Evolutionary conservation across 2,797 vertebrate genomes (phyloP).

Genomic region (Amblyraja radiata): DNA sequence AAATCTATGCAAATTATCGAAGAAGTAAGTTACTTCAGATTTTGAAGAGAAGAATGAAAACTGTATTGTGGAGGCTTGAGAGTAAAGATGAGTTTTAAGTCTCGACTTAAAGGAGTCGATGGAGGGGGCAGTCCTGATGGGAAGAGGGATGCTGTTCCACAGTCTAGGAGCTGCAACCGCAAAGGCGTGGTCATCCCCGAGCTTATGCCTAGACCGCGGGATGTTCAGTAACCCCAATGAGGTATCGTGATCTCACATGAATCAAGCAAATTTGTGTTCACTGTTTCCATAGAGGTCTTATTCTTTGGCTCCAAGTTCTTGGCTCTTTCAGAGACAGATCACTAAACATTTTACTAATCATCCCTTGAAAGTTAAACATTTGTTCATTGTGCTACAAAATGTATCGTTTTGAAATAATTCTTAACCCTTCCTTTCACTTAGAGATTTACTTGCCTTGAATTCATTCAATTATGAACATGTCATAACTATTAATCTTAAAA

Average conservation of each 20-base stretch:
- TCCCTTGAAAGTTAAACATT: background rate
- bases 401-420: background rate
- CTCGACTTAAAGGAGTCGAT: too few species aligned
- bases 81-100: too few species aligned
- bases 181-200: too few species aligned
- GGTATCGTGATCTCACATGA: background rate
- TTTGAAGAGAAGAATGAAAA: background rate
- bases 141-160: too few species aligned
- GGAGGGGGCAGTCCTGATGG: too few species aligned
- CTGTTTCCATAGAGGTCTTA: background rate
- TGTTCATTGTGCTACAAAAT: background rate
- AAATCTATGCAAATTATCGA: background rate
- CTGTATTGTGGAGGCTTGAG: background rate
- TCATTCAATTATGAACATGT: background rate
- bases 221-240: background rate
- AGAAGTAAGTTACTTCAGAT: background rate
- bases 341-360: background rate
- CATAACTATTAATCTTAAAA: background rate
- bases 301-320: background rate
- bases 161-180: too few species aligned
- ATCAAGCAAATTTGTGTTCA: background rate
- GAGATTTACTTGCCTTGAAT: background rate
- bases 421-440: background rate
- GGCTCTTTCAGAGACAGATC: too few species aligned
- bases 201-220: too few species aligned